Evolutionary conservation across 2,797 vertebrate species (phyloP).

Genomic region (Philypnodon macrostomus): DNA sequence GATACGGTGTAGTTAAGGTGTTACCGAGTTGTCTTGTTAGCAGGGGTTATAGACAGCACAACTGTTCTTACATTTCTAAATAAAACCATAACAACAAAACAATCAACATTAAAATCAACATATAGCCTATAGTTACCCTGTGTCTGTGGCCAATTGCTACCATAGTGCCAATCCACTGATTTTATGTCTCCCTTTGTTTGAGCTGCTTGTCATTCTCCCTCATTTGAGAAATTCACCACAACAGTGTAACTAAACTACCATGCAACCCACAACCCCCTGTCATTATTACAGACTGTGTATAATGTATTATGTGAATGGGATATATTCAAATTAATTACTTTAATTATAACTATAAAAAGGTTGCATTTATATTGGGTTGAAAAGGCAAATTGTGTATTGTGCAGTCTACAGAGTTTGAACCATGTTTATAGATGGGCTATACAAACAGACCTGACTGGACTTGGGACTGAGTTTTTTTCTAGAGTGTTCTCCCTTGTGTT

Average conservation of each 20-base stretch:
- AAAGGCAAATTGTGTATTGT: background rate
- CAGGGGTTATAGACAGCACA: too few species aligned
- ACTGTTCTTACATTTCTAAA: too few species aligned
- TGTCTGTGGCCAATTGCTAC: background rate
- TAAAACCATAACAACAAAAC: too few species aligned
- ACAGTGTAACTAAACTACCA: background rate
- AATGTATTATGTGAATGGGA: background rate
- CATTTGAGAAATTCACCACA: constrained; percentile 9
- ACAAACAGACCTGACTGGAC: background rate
- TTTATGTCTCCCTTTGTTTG: background rate
- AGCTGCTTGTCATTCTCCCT: background rate
- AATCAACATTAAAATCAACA: too few species aligned
- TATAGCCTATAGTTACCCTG: background rate
- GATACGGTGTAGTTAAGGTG: too few species aligned
- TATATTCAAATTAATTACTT: background rate
- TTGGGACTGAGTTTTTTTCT: background rate
- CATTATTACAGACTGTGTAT: background rate
- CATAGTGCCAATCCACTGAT: background rate
- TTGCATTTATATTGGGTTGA: background rate
- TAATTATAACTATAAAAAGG: background rate
- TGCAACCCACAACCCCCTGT: constrained; percentile 6
- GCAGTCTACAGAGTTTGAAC: background rate
- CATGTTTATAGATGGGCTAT: background rate
- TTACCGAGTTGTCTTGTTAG: too few species aligned
- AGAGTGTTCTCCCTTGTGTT: background rate